These are phyloP conservation scores for Oxystoma pomonae DNA, from an alignment of 2,888 invertebrate genomes.

Conservation along the genomic window DNA sequence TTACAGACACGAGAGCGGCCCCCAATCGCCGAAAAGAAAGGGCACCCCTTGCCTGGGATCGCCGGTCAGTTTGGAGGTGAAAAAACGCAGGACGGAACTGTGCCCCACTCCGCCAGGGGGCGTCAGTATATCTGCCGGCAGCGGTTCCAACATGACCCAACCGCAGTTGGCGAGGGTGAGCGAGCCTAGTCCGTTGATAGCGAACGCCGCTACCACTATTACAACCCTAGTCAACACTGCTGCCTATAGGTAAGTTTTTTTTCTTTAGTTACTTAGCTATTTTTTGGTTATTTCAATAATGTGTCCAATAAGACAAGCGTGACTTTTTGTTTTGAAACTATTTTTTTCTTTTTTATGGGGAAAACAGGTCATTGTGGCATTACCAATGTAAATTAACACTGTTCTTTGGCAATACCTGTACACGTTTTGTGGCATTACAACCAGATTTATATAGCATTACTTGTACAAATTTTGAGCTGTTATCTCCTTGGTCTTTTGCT, in stretches of 20 bases:
- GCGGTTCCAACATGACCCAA: constrained; percentile 32
- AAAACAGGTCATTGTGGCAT: too few relatives aligned
- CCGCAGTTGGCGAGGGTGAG: constrained; percentile 55
- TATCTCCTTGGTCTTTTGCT: too few relatives aligned
- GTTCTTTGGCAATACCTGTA: too few relatives aligned
- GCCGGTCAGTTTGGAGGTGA: constrained; percentile 56
- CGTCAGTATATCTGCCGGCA: constrained; percentile 24
- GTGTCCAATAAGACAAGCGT: too few relatives aligned
- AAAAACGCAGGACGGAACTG: constrained; percentile 58
- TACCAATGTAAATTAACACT: too few relatives aligned
- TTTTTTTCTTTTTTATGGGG: too few relatives aligned
- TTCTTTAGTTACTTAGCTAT: too few relatives aligned
- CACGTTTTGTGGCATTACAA: too few relatives aligned
- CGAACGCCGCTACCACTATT: constrained; percentile 64
- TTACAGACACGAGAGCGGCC: neutral
- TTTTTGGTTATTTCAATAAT: too few relatives aligned
- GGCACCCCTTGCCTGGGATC: constrained; percentile 49
- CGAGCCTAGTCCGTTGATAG: constrained; percentile 67
- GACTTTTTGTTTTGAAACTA: too few relatives aligned
- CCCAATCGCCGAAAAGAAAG: constrained; percentile 60
- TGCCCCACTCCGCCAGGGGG: constrained; percentile 34
- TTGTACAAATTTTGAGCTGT: too few relatives aligned
- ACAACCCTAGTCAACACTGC: constrained; percentile 66
- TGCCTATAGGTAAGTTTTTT: constrained; percentile 43
- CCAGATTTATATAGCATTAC: too few relatives aligned